phyloP scores from a whole-genome alignment of 1,140 invertebrate species.

The Littorina saxatilis region DNA sequence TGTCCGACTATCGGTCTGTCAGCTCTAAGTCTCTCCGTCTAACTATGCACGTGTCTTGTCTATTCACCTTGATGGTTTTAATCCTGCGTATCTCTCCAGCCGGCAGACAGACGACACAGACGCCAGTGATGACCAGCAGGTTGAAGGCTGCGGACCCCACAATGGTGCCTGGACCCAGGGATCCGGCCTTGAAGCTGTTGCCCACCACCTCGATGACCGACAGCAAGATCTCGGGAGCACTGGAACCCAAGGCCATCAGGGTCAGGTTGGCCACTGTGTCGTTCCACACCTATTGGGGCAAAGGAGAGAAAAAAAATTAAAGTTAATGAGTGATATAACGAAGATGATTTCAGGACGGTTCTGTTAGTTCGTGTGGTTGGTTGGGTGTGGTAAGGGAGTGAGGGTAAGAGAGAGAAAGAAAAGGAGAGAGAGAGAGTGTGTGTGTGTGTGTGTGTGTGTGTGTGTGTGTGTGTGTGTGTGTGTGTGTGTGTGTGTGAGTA shows the following conservation, averaged over 20 bases:
- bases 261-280: slow-evolving; percentile 84
- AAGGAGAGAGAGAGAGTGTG: no score
- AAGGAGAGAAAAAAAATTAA: no score
- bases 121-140: slow-evolving; percentile 79
- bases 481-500: no score
- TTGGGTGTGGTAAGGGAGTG: no score
- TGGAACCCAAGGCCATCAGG: slow-evolving; percentile 82
- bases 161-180: slow-evolving; percentile 82
- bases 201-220: slow-evolving; percentile 81
- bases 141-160: slow-evolving; percentile 84
- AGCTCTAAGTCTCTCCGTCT: no score
- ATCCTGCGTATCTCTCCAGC: slow-evolving; percentile 77
- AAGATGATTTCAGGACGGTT: background rate
- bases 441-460: slow-evolving; percentile 5
- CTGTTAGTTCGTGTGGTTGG: background rate
- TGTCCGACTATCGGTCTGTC: no score
- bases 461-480: slow-evolving; percentile 15
- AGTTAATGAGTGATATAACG: no score
- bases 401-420: no score
- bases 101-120: slow-evolving; percentile 80
- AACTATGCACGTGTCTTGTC: background rate
- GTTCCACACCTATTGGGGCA: slow-evolving; percentile 78
- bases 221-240: slow-evolving; percentile 82
- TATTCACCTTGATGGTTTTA: slow-evolving; percentile 73
- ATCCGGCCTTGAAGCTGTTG: slow-evolving; percentile 78